A percentile compares a stretch with the other conserved stretches of the same genome.
These are phyloP conservation scores for Euglossa dilemma DNA, from an alignment of 1,140 invertebrate species.

Conservation along the genomic window DNA sequence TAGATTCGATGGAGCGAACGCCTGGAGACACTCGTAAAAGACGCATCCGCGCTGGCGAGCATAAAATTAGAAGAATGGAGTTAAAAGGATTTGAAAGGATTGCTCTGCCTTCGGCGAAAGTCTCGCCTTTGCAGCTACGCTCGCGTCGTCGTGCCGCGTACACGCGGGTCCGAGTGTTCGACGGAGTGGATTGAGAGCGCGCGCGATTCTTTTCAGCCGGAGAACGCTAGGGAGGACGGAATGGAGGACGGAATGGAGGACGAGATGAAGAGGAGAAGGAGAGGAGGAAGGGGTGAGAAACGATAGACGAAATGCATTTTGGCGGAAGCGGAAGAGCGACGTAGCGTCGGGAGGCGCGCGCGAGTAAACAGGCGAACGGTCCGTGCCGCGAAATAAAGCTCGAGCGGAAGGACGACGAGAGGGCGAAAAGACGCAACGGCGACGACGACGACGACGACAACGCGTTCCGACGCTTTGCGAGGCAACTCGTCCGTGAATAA, in stretches of 20 bases:
- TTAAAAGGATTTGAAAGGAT: slow-evolving; percentile 77
- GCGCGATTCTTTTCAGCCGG: not conserved
- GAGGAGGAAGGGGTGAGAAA: not conserved
- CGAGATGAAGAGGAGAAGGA: not conserved
- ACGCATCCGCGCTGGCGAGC: slow-evolving; percentile 62
- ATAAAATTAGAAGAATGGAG: slow-evolving; percentile 76
- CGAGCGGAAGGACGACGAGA: slow-evolving; percentile 22
- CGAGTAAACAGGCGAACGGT: slow-evolving; percentile 47
- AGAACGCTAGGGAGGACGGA: not conserved
- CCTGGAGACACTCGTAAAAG: slow-evolving; percentile 68
- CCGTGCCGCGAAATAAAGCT: slow-evolving; percentile 43
- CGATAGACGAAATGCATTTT: slow-evolving; percentile 52
- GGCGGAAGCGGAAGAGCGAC: slow-evolving; percentile 14
- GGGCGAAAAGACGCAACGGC: not conserved
- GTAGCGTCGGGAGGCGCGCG: not conserved
- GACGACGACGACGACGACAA: too few relatives aligned
- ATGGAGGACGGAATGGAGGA: not conserved
- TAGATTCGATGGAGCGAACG: slow-evolving; percentile 64
- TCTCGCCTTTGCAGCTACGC: slow-evolving; percentile 38
- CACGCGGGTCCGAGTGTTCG: slow-evolving; percentile 35
- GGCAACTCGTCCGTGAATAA: slow-evolving; percentile 37
- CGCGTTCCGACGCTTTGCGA: slow-evolving; percentile 45
- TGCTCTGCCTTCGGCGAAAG: slow-evolving; percentile 55
- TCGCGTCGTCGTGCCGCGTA: slow-evolving; percentile 31
- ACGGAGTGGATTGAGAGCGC: slow-evolving; percentile 57